Percentiles rank a stretch among this genome's conserved stretches.
Conservation (phyloP, 2,797 vertebrate genomes). For the Lepilemur ruficaudatus region DNA sequence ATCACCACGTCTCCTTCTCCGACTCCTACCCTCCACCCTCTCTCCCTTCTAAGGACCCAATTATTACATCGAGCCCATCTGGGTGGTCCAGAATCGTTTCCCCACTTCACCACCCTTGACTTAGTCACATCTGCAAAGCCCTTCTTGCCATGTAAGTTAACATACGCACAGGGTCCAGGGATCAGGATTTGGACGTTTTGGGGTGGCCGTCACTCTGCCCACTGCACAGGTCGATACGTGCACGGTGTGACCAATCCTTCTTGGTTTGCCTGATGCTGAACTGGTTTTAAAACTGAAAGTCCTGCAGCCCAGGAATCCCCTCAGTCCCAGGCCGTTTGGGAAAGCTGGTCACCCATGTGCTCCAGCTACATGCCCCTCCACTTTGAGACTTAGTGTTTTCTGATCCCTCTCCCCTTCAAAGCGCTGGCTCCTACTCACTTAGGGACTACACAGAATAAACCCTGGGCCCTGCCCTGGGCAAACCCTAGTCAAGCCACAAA, state of each 20-base stretch:
- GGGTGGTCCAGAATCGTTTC: neutral
- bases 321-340: neutral
- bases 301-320: neutral
- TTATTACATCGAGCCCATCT: neutral
- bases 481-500: neutral
- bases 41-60: neutral
- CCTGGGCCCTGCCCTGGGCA: neutral
- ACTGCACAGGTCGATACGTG: fast-evolving
- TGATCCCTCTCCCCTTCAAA: neutral
- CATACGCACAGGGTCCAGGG: too few relatives aligned
- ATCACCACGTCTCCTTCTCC: fast-evolving
- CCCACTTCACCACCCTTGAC: neutral
- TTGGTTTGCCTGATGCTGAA: neutral
- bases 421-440: neutral
- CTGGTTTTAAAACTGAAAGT: neutral
- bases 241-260: fast-evolving
- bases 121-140: neutral
- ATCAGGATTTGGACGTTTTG: neutral
- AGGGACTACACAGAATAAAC: too few relatives aligned
- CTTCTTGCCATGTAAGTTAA: fast-evolving
- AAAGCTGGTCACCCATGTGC: too few relatives aligned
- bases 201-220: neutral
- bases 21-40: fast-evolving
- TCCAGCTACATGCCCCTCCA: neutral
- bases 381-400: fast-evolving